A percentile compares a stretch with the other conserved stretches of the same genome.
Evolutionary conservation across 2,888 invertebrate species (phyloP).

Genomic region (Cremastobaeus sp.): DNA sequence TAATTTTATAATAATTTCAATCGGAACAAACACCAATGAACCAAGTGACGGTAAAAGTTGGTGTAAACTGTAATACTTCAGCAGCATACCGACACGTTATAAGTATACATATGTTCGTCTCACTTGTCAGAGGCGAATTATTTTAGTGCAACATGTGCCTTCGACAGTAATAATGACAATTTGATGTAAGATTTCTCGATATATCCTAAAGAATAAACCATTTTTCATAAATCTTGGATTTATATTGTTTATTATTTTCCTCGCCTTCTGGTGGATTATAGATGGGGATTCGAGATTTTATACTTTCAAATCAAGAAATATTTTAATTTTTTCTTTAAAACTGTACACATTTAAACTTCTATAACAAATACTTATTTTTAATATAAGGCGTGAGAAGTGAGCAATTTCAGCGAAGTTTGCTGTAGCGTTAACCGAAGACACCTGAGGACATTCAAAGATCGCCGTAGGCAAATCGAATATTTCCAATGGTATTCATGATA

Average conservation of each 20-base stretch:
- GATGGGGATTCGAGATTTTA: no score
- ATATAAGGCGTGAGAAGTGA: no score
- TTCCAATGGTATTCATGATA: no score
- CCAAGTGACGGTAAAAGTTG: conserved; percentile 40
- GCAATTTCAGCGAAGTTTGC: no score
- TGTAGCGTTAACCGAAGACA: no score
- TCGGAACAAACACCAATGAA: conserved; percentile 47
- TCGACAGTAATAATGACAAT: conserved; percentile 76
- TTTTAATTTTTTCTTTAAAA: no score
- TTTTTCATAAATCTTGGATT: conserved; percentile 73
- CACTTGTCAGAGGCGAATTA: conserved; percentile 60
- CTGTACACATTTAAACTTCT: no score
- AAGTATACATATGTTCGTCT: conserved; percentile 32
- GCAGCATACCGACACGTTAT: conserved; percentile 50
- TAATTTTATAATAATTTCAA: conserved; percentile 59
- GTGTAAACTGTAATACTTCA: conserved; percentile 50
- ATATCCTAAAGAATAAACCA: conserved; percentile 75
- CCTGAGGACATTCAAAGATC: no score
- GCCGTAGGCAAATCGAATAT: no score
- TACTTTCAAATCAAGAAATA: no score
- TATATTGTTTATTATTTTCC: not conserved
- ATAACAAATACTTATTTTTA: no score
- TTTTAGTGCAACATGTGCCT: conserved; percentile 76
- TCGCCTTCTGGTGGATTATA: no score
- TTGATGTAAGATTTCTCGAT: conserved; percentile 75